A percentile compares a stretch with the other conserved stretches of the same genome.
Evolutionary conservation across 2,797 vertebrate genomes (phyloP).

Genomic region (Crenichthys baileyi): DNA sequence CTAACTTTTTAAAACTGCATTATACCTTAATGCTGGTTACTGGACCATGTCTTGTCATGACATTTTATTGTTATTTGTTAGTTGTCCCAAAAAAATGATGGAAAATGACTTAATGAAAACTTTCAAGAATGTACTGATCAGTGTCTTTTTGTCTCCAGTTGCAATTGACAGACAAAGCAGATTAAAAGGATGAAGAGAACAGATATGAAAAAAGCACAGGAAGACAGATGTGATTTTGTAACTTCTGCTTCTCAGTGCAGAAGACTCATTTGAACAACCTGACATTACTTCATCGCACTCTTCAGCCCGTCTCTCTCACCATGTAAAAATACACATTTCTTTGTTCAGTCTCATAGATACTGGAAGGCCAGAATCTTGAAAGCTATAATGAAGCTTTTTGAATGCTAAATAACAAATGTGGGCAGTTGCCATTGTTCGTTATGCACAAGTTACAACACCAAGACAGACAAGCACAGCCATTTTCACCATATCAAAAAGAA

Average conservation of each 20-base stretch:
- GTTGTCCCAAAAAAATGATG: neutral
- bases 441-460: neutral
- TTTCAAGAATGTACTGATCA: neutral
- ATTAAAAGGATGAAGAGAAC: neutral
- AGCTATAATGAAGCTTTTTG: conserved; percentile 10
- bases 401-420: neutral
- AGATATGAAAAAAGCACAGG: neutral
- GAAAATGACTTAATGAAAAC: neutral
- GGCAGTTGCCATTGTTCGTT: neutral
- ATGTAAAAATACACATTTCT: neutral
- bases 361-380: conserved; percentile 1
- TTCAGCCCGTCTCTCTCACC: conserved; percentile 14
- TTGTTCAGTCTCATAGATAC: conserved; percentile 13
- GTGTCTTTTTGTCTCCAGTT: neutral
- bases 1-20: no score
- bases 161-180: neutral
- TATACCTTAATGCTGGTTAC: no score
- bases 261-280: conserved; percentile 38
- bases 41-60: no score
- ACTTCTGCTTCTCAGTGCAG: conserved; percentile 20
- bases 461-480: neutral
- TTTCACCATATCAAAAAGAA: no score
- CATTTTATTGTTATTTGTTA: no score
- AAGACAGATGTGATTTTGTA: conserved; percentile 21
- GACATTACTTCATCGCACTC: conserved; percentile 45